Percentiles rank a stretch among this genome's conserved stretches.
phyloP scores from a whole-genome alignment of 2,888 invertebrate species.

The Andrena trimmerana region DNA sequence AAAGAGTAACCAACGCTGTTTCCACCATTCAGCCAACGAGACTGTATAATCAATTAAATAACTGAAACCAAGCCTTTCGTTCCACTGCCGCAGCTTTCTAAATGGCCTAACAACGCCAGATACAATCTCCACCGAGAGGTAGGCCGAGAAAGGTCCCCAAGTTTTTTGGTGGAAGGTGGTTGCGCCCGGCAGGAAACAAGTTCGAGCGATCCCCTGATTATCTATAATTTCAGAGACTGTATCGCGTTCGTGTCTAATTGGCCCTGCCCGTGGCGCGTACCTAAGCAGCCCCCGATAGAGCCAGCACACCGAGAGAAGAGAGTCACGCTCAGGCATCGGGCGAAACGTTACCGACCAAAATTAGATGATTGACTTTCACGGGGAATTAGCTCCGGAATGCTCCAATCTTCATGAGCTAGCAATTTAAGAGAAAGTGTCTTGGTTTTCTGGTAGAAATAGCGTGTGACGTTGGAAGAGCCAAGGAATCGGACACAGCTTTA shows the following conservation, averaged over 20 bases:
- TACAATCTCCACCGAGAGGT: constrained; percentile 9
- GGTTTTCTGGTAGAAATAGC: not conserved
- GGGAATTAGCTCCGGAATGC: constrained; percentile 49
- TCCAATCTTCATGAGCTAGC: constrained; percentile 15
- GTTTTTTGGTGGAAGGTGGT: constrained; percentile 7
- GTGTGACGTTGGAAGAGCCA: not conserved
- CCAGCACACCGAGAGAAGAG: not conserved
- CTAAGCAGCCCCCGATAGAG: not conserved
- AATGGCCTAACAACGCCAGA: constrained; percentile 15
- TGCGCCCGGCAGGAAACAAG: constrained; percentile 2
- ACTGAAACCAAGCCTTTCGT: constrained; percentile 9
- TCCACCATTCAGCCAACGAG: too few relatives aligned
- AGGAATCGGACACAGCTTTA: not conserved
- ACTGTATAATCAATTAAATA: not conserved
- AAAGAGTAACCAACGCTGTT: not conserved
- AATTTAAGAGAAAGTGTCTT: constrained; percentile 65
- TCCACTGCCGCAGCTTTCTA: constrained; percentile 25
- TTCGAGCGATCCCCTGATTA: constrained; percentile 12
- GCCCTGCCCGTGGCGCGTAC: not conserved
- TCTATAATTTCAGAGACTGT: not conserved
- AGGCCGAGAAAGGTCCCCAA: constrained; percentile 17
- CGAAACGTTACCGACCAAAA: constrained; percentile 58
- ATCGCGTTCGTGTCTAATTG: constrained; percentile 4
- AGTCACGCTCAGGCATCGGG: not conserved
- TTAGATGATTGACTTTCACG: constrained; percentile 69